phyloP scores from a whole-genome alignment of 2,797 vertebrate genomes.

The Fistularia tabacaria region DNA sequence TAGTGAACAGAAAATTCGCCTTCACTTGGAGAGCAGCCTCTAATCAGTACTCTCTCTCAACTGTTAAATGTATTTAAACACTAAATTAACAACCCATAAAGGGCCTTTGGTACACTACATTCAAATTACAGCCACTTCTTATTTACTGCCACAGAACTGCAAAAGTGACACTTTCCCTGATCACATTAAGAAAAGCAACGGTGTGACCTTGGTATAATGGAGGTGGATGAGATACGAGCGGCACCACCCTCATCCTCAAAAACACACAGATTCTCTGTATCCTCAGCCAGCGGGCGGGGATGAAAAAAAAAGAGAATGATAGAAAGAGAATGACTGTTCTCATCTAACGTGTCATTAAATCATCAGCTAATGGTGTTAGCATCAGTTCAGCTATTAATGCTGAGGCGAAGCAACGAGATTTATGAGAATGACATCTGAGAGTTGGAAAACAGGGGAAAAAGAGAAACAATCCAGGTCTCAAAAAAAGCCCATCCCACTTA shows the following conservation, averaged over 20 bases:
- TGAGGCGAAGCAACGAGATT: slow-evolving; percentile 51
- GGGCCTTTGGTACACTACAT: slow-evolving; percentile 75
- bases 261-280: slow-evolving; percentile 62
- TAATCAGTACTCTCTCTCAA: slow-evolving; percentile 75
- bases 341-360: slow-evolving; percentile 69
- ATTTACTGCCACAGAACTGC: slow-evolving; percentile 76
- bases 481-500: slow-evolving; percentile 42
- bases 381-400: slow-evolving; percentile 61
- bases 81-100: slow-evolving; percentile 80
- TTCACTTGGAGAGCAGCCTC: slow-evolving; percentile 48
- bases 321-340: slow-evolving; percentile 69
- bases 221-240: slow-evolving; percentile 68
- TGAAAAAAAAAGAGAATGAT: slow-evolving; percentile 47
- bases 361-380: slow-evolving; percentile 73
- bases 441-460: slow-evolving; percentile 44
- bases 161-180: slow-evolving; percentile 79
- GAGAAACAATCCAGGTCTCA: slow-evolving; percentile 22
- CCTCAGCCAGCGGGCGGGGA: slow-evolving; percentile 54
- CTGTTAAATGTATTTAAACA: slow-evolving; percentile 80
- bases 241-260: slow-evolving; percentile 64
- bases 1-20: slow-evolving; percentile 59
- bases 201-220: slow-evolving; percentile 74
- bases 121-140: slow-evolving; percentile 75
- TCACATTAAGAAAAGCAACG: slow-evolving; percentile 73
- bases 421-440: slow-evolving; percentile 55